These are phyloP conservation scores for Rana temporaria DNA, from an alignment of 2,113 vertebrate species.

Conservation along the genomic window DNA sequence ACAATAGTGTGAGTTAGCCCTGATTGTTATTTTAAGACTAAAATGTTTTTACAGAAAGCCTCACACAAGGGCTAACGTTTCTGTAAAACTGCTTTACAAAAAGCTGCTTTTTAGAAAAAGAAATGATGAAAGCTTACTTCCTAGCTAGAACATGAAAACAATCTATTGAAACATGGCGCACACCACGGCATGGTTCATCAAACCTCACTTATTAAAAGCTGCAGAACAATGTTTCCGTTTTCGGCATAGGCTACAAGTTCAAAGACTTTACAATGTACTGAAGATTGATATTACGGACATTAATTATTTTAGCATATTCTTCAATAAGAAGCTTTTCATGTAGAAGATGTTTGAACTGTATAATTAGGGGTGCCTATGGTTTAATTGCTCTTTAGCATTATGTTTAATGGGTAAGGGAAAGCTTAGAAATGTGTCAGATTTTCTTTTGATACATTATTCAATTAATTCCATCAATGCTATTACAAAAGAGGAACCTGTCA, in stretches of 20 bases:
- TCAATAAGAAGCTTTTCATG: constrained; percentile 24
- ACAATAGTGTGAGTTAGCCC: too few species aligned
- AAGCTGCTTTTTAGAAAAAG: too few species aligned
- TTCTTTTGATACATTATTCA: constrained; percentile 20
- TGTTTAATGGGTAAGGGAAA: constrained; percentile 14
- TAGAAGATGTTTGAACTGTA: constrained; percentile 22
- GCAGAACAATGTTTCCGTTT: constrained; percentile 11
- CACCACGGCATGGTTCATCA: background rate
- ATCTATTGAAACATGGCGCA: background rate
- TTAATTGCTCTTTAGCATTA: constrained; percentile 20
- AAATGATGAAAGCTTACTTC: too few species aligned
- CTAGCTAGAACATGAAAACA: background rate
- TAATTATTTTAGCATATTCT: constrained; percentile 34
- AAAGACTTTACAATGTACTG: constrained; percentile 26
- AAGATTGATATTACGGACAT: constrained; percentile 29
- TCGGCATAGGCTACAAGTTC: constrained; percentile 19
- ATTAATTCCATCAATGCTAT: background rate
- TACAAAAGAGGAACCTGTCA: constrained; percentile 6
- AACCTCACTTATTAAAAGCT: background rate
- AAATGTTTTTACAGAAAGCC: too few species aligned
- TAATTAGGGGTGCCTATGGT: constrained; percentile 25
- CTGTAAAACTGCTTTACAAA: too few species aligned
- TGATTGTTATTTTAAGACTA: too few species aligned
- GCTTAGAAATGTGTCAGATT: constrained; percentile 14
- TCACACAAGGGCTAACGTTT: too few species aligned